Evolutionary conservation across 1,140 invertebrate species (phyloP), one percentile per base, ranked within the genome.

Genomic region (Microplitis mediator): DNA sequence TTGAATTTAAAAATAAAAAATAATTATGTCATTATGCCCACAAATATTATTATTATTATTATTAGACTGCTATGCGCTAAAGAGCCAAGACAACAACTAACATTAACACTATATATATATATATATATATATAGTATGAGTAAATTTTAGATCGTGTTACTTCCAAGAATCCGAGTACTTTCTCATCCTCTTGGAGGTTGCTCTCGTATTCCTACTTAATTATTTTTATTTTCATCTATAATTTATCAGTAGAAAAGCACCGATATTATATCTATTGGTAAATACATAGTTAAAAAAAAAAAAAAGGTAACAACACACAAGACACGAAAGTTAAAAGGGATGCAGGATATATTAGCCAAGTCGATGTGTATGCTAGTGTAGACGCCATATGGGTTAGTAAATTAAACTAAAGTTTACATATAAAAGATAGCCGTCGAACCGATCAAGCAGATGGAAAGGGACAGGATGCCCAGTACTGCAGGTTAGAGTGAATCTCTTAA

Each of bases 331-430:
- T 23, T 34, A 52, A n/a, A 52, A 52, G 35, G 68, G 65, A 45
- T 50, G 75, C 45, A 23, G 23, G 23, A 23, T 23, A 23, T 23
- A 23, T 23, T 23, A 23, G 23, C 23, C 23, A 23, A 23, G 23
- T 23, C 23, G 23, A 23, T 51, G 68, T 51, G 35, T 65, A 68
- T 54, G 69, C 67, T 65, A 66, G 36, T 72, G 72, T 74, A 75
- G 72, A 65, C 73, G 73, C 80, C 80, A 81, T 81, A 81, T 81
- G 80, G 80, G 78, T 80, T 79, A 76, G 80, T 80, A 79, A 79
- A 81, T 79, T 81, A 80, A 81, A 81, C 78, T 80, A 65, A 34
- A 31, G 62, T 34, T 76, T 62, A 23, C 23, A 23, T 23, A 23
- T 23, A 23, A 23, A 23, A 23, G 23, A 23, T 23, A 23, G 23